Evolutionary conservation across 2,797 vertebrate species (phyloP).

Genomic region (Gobionotothen gibberifrons): DNA sequence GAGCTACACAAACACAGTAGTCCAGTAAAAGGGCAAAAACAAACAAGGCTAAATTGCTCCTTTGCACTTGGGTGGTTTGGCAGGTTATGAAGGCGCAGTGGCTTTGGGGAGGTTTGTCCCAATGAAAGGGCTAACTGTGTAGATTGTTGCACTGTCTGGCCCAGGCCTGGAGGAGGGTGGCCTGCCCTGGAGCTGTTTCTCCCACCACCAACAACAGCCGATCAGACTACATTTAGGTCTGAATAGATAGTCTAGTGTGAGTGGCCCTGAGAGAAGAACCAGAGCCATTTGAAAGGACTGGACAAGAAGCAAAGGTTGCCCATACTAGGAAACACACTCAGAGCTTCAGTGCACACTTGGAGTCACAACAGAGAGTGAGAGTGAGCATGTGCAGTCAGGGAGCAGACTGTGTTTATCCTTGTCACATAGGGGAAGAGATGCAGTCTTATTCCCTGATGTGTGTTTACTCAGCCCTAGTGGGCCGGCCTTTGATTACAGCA

Average conservation of each 20-base stretch:
- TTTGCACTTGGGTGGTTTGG: conserved; percentile 85
- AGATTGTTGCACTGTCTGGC: conserved; percentile 71
- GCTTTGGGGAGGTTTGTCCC: conserved; percentile 82
- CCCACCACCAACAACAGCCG: conserved; percentile 60
- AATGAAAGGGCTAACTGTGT: conserved; percentile 86
- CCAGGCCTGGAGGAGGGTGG: conserved; percentile 63
- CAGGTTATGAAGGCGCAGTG: conserved; percentile 81
- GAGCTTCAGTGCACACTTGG: conserved; percentile 35
- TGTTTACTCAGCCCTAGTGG: conserved; percentile 80
- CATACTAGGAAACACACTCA: conserved; percentile 76
- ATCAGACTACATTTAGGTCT: conserved; percentile 64
- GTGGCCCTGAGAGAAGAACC: conserved; percentile 53
- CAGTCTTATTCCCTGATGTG: conserved; percentile 78
- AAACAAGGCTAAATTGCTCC: conserved; percentile 82
- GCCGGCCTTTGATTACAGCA: conserved; percentile 80
- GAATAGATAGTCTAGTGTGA: conserved; percentile 59
- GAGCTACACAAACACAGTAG: conserved; percentile 79
- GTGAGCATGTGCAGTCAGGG: conserved; percentile 39
- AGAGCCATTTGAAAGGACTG: conserved; percentile 53
- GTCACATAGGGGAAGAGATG: conserved; percentile 68
- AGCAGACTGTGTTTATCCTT: conserved; percentile 72
- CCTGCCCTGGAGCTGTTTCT: conserved; percentile 64
- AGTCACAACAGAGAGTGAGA: conserved; percentile 51
- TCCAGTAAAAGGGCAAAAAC: conserved; percentile 80
- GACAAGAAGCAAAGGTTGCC: conserved; percentile 64